Base-by-base conservation (phyloP, 2,888 invertebrate species). In the Rhyacophila evoluta region DNA sequence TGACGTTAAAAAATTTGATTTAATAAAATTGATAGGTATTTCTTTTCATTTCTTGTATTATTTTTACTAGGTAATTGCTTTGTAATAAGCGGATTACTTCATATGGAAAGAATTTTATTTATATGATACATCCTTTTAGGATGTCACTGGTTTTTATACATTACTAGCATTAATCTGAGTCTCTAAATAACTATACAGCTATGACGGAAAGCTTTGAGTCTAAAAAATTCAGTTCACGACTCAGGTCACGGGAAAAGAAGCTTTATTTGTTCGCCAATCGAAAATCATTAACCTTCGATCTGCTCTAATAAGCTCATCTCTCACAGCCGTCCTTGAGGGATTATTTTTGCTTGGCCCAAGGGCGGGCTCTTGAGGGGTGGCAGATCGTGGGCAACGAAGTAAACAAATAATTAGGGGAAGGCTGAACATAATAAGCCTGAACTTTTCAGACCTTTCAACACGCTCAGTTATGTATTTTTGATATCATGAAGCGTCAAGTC, bases 231-330 rank as follows among this genome's bases (percentile, higher is more conserved):
- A 55, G 19, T 55, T 19, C 55, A 55, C 55, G 19, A 19, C 19
- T 55, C 12, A 1, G 25, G 55, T 55, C 55, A 55, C 15, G 55
- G 55, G 10, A 55, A 55, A 55, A 55, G 55, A 55, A 55, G 55
- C 25, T 55, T 55, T 55, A 55, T 55, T 55, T 55, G 55, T 10
- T 55, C 55, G 19, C 55, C 55, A 25, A 25, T 55, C 55, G 25
- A 55, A 55, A 55, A 55, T 55, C 55, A 55, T 55, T 55, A 55
- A 55, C 55, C 55, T 55, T 55, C 55, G 55, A 55, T 55, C 55
- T 10, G 25, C 55, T 10, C 55, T 55, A 55, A 55, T 55, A 55
- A 55, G 55, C 55, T 55, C 55, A 55, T 25, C 55, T 55, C 55
- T 25, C 0, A 6, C 15, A 15, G 25, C 25, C 55, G 55, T 19